Evolutionary conservation across 2,797 vertebrate genomes (phyloP).

Genomic region (Nannoperca obscura): DNA sequence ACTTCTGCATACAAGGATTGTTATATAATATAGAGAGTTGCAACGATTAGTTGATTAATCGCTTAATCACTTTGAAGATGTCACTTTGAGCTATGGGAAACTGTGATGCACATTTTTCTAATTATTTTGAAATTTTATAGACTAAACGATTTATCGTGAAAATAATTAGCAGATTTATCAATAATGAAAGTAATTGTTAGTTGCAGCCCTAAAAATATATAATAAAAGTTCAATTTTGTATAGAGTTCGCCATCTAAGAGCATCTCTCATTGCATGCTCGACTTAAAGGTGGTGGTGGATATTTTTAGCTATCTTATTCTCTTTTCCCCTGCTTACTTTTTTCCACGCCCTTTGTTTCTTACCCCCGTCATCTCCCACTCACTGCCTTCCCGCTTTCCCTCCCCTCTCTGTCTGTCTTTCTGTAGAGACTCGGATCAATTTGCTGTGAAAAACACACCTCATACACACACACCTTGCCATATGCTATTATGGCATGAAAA

Average conservation of each 20-base stretch:
- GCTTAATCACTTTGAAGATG: no score
- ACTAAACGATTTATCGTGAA: no score
- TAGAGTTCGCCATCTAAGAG: no score
- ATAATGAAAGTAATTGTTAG: no score
- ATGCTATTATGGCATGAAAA: background rate
- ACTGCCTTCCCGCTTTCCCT: conserved; percentile 12
- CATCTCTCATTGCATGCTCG: background rate
- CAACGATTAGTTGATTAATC: no score
- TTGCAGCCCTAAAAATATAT: background rate
- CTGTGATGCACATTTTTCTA: no score
- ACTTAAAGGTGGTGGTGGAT: conserved; percentile 42
- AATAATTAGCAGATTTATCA: no score
- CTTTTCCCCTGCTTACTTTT: background rate
- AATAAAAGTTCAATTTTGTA: no score
- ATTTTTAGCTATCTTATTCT: conserved; percentile 62
- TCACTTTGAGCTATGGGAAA: no score
- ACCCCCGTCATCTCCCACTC: conserved; percentile 43
- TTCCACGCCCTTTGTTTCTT: conserved; percentile 26
- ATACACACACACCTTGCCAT: background rate
- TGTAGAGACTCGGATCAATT: conserved; percentile 30
- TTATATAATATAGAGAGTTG: no score
- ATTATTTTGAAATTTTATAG: no score
- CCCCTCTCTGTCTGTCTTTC: background rate
- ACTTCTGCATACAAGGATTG: background rate
- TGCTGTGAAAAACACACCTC: conserved; percentile 1